phyloP scores from a whole-genome alignment of 2,888 invertebrate genomes.

The Andrena bicolor region DNA sequence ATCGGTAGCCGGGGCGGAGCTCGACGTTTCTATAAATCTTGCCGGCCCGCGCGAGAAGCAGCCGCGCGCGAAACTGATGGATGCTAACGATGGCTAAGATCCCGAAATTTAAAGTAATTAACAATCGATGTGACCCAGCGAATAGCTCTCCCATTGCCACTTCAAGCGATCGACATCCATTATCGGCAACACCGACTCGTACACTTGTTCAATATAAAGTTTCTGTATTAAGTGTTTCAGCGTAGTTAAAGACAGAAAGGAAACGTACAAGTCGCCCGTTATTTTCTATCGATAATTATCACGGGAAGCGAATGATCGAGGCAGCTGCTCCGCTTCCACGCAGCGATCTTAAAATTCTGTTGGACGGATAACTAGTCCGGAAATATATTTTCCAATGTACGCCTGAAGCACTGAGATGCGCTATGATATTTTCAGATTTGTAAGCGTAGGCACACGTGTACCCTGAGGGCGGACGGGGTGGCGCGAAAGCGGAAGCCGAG shows the following conservation, averaged over 20 bases:
- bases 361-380: neutral
- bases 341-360: neutral
- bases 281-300: neutral
- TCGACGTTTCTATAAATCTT: slow-evolving; percentile 23
- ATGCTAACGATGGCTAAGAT: no score
- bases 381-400: slow-evolving; percentile 54
- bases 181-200: slow-evolving; percentile 6
- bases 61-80: no score
- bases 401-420: slow-evolving; percentile 35
- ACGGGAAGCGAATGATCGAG: neutral
- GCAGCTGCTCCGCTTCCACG: neutral
- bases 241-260: slow-evolving; percentile 19
- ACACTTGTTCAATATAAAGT: slow-evolving; percentile 10
- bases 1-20: slow-evolving; percentile 21
- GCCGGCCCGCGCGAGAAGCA: no score
- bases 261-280: neutral
- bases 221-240: slow-evolving; percentile 37
- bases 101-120: no score
- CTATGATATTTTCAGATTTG: slow-evolving; percentile 39
- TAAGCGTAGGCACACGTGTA: slow-evolving; percentile 27
- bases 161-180: no score
- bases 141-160: no score
- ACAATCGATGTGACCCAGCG: no score
- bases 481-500: slow-evolving; percentile 23
- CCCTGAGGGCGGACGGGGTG: slow-evolving; percentile 3